These are phyloP conservation scores for Poicephalus meyeri DNA, from an alignment of 2,113 vertebrate genomes.

Conservation along the genomic window DNA sequence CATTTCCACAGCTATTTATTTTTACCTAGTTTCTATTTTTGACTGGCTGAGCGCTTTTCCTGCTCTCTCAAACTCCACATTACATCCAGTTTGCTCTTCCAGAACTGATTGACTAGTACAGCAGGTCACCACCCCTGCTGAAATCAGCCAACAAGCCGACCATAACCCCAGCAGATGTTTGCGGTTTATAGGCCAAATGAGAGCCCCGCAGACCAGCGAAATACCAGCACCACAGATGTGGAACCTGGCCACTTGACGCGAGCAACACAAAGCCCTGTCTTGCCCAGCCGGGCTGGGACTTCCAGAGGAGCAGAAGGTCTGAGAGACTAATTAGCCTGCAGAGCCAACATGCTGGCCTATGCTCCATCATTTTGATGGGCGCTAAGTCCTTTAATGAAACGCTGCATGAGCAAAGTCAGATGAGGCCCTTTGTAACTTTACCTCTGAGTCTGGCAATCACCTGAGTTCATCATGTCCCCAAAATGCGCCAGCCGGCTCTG, in stretches of 20 bases:
- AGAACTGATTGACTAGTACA: background rate
- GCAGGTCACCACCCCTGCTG: slow-evolving; percentile 42
- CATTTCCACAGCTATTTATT: background rate
- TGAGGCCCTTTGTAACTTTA: slow-evolving; percentile 29
- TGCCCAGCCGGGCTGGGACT: slow-evolving; percentile 65
- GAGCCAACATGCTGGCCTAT: slow-evolving; percentile 31
- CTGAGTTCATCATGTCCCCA: slow-evolving; percentile 17
- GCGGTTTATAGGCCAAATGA: slow-evolving; percentile 72
- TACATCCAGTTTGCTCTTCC: slow-evolving; percentile 37
- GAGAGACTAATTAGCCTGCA: slow-evolving; percentile 72
- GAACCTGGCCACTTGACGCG: slow-evolving; percentile 60
- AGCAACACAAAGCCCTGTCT: slow-evolving; percentile 24
- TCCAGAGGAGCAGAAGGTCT: slow-evolving; percentile 77
- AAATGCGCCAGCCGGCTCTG: slow-evolving; percentile 33
- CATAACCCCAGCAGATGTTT: slow-evolving; percentile 79
- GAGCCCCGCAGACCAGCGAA: slow-evolving; percentile 55
- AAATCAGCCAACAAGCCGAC: slow-evolving; percentile 65
- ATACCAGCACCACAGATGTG: slow-evolving; percentile 69
- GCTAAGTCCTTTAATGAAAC: slow-evolving; percentile 50
- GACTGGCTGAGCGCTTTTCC: background rate
- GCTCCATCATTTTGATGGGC: slow-evolving; percentile 55
- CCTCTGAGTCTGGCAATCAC: slow-evolving; percentile 56
- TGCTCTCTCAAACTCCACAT: background rate
- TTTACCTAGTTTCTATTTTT: background rate
- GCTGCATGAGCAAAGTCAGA: slow-evolving; percentile 4